Percentiles rank a stretch among this genome's conserved stretches.
phyloP scores from a whole-genome alignment of 2,888 invertebrate species.

The Cephonodes hylas region DNA sequence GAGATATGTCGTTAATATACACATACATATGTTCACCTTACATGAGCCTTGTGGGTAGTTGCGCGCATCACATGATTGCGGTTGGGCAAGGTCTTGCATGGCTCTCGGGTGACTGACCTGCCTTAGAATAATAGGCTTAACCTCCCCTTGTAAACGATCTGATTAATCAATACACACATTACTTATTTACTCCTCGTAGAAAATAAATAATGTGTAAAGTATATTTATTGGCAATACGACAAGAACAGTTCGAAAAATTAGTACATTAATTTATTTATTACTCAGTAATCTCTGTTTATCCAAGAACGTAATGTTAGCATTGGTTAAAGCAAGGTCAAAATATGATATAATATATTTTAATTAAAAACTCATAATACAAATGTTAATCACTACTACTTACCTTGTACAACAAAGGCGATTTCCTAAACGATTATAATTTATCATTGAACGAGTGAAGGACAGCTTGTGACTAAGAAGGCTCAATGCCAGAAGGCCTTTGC shows the following conservation, averaged over 20 bases:
- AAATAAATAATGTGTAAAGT: too few species aligned
- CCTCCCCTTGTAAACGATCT: neutral
- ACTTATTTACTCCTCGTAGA: too few species aligned
- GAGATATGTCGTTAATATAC: too few species aligned
- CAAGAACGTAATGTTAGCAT: too few species aligned
- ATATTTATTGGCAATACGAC: too few species aligned
- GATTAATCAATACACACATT: neutral
- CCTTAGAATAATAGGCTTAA: neutral
- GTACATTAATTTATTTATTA: too few species aligned
- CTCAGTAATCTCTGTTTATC: too few species aligned
- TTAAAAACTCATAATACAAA: neutral
- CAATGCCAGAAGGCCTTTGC: conserved; percentile 10
- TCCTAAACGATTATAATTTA: neutral
- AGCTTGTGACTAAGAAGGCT: conserved; percentile 4
- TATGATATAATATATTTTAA: too few species aligned
- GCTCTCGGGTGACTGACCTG: neutral
- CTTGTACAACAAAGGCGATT: neutral
- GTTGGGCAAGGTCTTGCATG: neutral
- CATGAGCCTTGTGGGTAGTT: neutral
- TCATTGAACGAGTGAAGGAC: neutral
- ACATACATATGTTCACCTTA: neutral
- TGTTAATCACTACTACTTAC: neutral
- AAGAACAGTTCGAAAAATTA: too few species aligned
- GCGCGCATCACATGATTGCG: neutral
- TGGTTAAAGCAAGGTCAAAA: too few species aligned